Evolutionary conservation across 2,888 invertebrate species (phyloP).

Genomic region (Eupithecia pulchellata): DNA sequence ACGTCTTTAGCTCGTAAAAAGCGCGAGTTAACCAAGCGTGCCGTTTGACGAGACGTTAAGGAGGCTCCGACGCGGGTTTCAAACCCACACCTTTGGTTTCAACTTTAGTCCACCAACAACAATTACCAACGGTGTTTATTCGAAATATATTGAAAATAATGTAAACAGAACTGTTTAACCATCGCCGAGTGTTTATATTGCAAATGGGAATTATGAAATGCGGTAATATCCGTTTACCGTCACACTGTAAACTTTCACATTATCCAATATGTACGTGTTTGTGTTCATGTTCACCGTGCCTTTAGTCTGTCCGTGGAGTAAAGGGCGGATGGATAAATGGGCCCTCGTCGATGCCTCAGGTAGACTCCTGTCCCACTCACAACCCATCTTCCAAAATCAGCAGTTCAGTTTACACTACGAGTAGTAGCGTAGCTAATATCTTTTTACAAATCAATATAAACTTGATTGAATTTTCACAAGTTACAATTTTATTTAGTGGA

Average conservation of each 20-base stretch:
- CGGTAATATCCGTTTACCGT: not conserved
- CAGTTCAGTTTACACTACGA: no score
- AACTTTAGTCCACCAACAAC: not conserved
- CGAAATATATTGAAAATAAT: constrained; percentile 9
- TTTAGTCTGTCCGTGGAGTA: constrained; percentile 1
- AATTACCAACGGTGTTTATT: not conserved
- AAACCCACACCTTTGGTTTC: not conserved
- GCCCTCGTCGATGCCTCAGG: not conserved
- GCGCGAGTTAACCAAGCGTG: not conserved
- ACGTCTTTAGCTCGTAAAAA: not conserved
- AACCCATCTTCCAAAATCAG: not conserved
- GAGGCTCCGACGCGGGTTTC: not conserved
- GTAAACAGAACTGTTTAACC: constrained; percentile 2
- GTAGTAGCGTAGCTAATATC: no score
- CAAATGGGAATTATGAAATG: not conserved
- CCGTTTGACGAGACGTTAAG: not conserved
- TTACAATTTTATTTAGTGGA: no score
- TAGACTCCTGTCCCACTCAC: not conserved
- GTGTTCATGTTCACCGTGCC: not conserved
- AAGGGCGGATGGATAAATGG: not conserved
- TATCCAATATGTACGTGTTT: not conserved
- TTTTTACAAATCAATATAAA: no score
- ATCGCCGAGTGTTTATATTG: constrained; percentile 1
- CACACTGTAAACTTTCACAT: not conserved
- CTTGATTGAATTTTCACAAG: no score